Evolutionary conservation across 2,888 invertebrate genomes (phyloP).

Genomic region (Stenolophus ochropezus): DNA sequence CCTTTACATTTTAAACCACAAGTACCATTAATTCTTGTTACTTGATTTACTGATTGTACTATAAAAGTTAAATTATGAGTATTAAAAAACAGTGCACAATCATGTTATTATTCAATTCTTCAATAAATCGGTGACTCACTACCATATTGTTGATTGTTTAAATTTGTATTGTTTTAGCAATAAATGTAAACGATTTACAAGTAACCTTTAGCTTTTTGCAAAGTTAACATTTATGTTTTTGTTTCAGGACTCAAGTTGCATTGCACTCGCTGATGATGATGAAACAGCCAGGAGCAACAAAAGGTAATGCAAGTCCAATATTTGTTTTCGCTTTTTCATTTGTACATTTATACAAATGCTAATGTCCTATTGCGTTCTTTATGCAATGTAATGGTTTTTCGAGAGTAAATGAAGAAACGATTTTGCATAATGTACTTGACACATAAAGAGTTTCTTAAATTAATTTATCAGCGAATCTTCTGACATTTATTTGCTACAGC

Average conservation of each 20-base stretch:
- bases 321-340: conserved; percentile 27
- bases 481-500: too few relatives aligned
- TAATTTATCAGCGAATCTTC: too few relatives aligned
- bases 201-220: neutral
- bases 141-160: neutral
- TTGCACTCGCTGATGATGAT: conserved; percentile 74
- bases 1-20: too few relatives aligned
- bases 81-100: too few relatives aligned
- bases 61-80: too few relatives aligned
- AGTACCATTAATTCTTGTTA: too few relatives aligned
- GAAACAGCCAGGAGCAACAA: conserved; percentile 73
- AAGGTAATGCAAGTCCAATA: conserved; percentile 48
- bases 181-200: neutral
- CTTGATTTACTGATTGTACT: too few relatives aligned
- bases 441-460: neutral
- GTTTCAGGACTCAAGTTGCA: conserved; percentile 75
- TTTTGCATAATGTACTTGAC: conserved; percentile 14
- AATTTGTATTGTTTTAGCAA: neutral
- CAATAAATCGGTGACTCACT: neutral
- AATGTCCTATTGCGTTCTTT: neutral
- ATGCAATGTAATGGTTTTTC: conserved; percentile 36
- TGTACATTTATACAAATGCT: conserved; percentile 7
- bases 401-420: neutral
- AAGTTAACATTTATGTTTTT: neutral
- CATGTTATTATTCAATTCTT: neutral